Conservation (phyloP, 2,888 invertebrate genomes). For the Formica aserva region DNA sequence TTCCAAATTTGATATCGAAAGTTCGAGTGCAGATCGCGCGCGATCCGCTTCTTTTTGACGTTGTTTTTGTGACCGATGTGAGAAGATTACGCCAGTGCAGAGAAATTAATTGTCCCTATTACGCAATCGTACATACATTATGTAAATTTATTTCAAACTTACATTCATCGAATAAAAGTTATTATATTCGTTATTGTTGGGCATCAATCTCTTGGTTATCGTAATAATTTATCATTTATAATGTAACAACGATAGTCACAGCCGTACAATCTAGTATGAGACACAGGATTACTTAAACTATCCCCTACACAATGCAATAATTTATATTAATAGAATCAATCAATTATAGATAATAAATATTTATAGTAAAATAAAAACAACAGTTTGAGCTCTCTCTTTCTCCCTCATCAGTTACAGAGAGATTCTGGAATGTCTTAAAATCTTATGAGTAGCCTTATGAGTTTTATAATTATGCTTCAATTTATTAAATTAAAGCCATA, state of each 20-base stretch:
- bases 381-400: not conserved
- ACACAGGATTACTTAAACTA: not conserved
- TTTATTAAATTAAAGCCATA: not conserved
- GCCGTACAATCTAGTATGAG: not conserved
- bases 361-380: not conserved
- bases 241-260: not conserved
- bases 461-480: not conserved
- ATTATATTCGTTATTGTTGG: not conserved
- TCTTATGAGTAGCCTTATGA: not conserved
- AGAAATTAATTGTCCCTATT: constrained; percentile 21
- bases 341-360: not conserved
- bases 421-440: not conserved
- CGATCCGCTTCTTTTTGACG: constrained; percentile 52
- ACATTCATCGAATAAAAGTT: not conserved
- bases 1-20: constrained; percentile 70
- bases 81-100: constrained; percentile 28
- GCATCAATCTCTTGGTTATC: not conserved
- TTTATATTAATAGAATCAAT: not conserved
- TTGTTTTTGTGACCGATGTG: not conserved
- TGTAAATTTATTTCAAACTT: constrained; percentile 5
- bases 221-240: constrained; percentile 7
- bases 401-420: not conserved
- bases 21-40: constrained; percentile 67
- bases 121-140: not conserved
- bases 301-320: not conserved